Evolutionary conservation across 2,888 invertebrate species (phyloP), one percentile per base, ranked within the genome.

Genomic region (Hemithea aestivaria): DNA sequence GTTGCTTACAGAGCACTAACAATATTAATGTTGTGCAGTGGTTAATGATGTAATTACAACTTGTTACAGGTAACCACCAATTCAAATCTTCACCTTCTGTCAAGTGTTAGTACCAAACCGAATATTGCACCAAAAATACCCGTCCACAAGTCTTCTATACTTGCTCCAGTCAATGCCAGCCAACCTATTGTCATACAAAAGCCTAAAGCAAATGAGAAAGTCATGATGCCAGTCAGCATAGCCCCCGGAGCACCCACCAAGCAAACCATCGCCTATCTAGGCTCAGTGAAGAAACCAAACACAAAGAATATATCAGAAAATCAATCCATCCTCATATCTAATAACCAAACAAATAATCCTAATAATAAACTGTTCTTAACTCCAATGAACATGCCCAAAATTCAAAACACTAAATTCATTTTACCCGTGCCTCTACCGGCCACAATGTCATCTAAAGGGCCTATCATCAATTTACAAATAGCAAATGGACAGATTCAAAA

Each of bases 401-500:
- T 89, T 27, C 87, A 87, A 47, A 87, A 87, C 35, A 88, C 88
- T 1, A 87, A 90, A 44, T 82, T 88, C 39, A 88, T 89, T 37
- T 65, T 88, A 25, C 90, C 90, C 1, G 82, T 84, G 1, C 77
- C 77, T 11, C 57, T 85, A 31, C 87, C 88, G 7, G 87, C 89
- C 1, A 88, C 89, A 1, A 90, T 90, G 80, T 81, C 88, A 6
- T 85, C 87, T 7, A 88, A 89, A 60, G 88, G 89, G 6, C 90
- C 90, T 29, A 88, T 91, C 53, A 90, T 91, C 41, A 92, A 92
- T 68, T 79, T 92, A 41, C 92, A 92, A 79, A 91, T 92, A 60
- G 88, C 90, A 10, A 92, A 91, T 69, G 91, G 90, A 2, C 90
- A 90, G 64, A 79, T 91, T 42, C 90, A 88, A 55, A 87, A 89